Evolutionary conservation across 2,797 vertebrate species (phyloP), one percentile per base, ranked within the genome.

Genomic region (Remorina albescens): DNA sequence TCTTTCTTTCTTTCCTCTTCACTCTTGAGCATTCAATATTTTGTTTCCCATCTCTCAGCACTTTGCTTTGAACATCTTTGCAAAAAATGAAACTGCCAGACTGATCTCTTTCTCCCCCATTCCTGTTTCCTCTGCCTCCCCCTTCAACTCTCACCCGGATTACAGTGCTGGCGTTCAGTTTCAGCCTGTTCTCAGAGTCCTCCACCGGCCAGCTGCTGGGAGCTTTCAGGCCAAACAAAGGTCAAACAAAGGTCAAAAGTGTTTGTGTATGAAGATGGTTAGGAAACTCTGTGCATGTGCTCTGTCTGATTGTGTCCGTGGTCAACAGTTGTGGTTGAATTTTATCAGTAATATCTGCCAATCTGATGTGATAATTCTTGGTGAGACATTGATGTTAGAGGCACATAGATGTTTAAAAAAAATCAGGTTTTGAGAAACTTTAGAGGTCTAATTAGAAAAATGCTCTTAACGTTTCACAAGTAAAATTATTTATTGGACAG

Each of bases 151-250:
- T 44, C 39, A 15, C 47, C n/a, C 68, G 84, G 89, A 90, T 90
- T 87, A 89, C n/a, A n/a, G n/a, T n/a, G 32, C 55, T 8, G 58
- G 87, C 67, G 44, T 89, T 74, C 71, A 77, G 88, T 90, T 91
- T 89, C 81, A 80, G 56, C 53, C 77, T 66, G 81, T 91, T 91
- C 86, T 88, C 83, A 76, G 68, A 78, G 78, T 83, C 82, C 84
- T 81, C 79, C 69, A 88, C 50, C 71, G 68, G 57, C 86, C 92
- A 93, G 90, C 92, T 92, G 92, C 88, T 73, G 57, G 46, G 57
- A 75, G 86, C 73, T 64, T 51, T 83, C 70, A 63, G 83, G 70
- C 73, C 67, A 49, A 67, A 53, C 34, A 44, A 32, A 89, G 85
- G 89, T 90, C 64, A 82, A 61, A 71, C 58, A 21, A 39, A 82